These are phyloP conservation scores for Parasteatoda lunata DNA, from an alignment of 2,888 invertebrate genomes.

Conservation along the genomic window DNA sequence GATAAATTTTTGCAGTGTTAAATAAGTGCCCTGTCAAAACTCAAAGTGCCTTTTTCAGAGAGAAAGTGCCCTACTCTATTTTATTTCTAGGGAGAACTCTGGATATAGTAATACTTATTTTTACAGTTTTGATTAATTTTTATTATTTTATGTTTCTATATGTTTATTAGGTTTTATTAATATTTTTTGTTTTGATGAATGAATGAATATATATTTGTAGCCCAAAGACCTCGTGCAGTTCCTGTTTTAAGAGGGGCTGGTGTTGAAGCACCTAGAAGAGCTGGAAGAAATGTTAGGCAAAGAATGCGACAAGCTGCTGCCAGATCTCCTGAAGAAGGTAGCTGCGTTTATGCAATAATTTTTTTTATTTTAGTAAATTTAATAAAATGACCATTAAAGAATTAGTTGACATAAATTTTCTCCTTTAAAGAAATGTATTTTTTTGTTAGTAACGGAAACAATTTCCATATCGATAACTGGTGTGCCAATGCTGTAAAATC, in stretches of 20 bases:
- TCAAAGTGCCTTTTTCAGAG: no score
- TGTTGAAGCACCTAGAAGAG: slow-evolving; percentile 48
- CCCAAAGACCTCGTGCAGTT: slow-evolving; percentile 37
- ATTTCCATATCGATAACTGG: no score
- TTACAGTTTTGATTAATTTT: not conserved
- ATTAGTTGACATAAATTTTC: not conserved
- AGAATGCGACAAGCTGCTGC: slow-evolving; percentile 64
- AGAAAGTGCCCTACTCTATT: no score
- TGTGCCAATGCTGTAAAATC: no score
- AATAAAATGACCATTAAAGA: not conserved
- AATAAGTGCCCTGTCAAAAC: no score
- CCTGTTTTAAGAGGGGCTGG: slow-evolving; percentile 50
- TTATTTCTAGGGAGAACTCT: not conserved
- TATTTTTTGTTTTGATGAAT: no score
- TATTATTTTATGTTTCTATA: not conserved
- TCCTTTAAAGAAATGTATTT: no score
- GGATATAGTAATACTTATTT: not conserved
- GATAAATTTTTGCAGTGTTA: no score
- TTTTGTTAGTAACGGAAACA: no score
- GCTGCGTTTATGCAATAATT: slow-evolving; percentile 7
- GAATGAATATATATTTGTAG: no score
- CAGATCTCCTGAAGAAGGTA: slow-evolving; percentile 38
- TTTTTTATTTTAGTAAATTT: not conserved
- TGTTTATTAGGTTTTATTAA: not conserved
- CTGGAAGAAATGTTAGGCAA: slow-evolving; percentile 59